phyloP scores from a whole-genome alignment of 1,140 invertebrate species.

The Drosophila grimshawi region DNA sequence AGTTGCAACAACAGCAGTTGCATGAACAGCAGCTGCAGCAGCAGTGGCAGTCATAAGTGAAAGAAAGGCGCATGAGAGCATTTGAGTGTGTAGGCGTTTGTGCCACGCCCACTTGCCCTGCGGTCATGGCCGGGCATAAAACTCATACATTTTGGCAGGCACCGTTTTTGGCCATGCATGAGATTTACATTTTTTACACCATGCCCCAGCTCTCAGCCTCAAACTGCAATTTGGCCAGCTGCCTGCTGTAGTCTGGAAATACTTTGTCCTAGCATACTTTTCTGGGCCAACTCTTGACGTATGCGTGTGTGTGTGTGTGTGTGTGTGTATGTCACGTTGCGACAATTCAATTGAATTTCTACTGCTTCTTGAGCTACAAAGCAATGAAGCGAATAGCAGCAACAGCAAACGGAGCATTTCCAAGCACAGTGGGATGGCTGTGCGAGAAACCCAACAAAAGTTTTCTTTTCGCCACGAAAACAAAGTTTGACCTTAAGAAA shows the following conservation, averaged over 20 bases:
- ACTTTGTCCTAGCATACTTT: constrained; percentile 73
- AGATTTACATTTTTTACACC: constrained; percentile 78
- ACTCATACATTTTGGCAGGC: constrained; percentile 70
- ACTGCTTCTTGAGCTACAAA: constrained; percentile 63
- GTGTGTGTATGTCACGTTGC: constrained; percentile 50
- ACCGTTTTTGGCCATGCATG: constrained; percentile 70
- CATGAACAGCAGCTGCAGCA: neutral
- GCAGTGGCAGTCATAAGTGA: constrained; percentile 9
- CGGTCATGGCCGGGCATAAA: constrained; percentile 68
- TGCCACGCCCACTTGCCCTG: constrained; percentile 42
- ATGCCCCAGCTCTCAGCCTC: neutral
- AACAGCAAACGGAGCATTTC: constrained; percentile 12
- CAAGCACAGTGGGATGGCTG: neutral
- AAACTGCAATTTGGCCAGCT: constrained; percentile 64
- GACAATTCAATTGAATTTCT: constrained; percentile 79
- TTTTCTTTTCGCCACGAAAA: too few species aligned
- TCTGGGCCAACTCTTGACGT: constrained; percentile 64
- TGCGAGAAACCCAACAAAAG: neutral
- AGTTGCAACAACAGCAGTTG: neutral
- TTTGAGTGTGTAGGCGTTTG: constrained; percentile 15
- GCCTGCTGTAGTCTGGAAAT: constrained; percentile 41
- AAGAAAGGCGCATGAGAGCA: constrained; percentile 33
- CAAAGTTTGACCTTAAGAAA: too few species aligned
- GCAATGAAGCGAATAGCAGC: constrained; percentile 35
- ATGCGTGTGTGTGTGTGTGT: constrained; percentile 17